These are phyloP conservation scores for Hyppa rectilinea DNA, from an alignment of 2,888 invertebrate genomes.

Conservation along the genomic window DNA sequence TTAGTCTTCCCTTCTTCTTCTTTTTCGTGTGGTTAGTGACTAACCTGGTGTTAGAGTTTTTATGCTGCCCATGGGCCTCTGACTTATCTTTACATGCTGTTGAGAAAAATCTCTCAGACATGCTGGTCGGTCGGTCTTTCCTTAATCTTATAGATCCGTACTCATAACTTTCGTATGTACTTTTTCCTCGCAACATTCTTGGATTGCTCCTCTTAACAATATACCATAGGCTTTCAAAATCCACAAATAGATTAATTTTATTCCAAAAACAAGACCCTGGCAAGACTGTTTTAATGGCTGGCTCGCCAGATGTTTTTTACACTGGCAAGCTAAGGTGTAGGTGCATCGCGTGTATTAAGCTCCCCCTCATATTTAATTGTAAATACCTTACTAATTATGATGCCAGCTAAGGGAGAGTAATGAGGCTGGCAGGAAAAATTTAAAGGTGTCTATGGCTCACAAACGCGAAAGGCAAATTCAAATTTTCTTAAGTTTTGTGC, in stretches of 20 bases:
- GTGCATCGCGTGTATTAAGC: constrained; percentile 15
- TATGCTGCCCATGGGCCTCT: too few relatives aligned
- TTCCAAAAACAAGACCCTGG: background rate
- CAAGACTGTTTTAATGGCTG: constrained; percentile 5
- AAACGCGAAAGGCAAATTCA: too few relatives aligned
- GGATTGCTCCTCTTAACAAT: background rate
- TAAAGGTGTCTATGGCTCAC: background rate
- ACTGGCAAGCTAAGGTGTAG: background rate
- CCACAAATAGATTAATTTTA: background rate
- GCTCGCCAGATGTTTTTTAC: constrained; percentile 9
- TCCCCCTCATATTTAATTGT: constrained; percentile 9
- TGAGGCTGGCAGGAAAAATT: constrained; percentile 26
- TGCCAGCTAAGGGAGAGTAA: constrained; percentile 16
- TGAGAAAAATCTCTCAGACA: too few relatives aligned
- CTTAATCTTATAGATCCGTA: too few relatives aligned
- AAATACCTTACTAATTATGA: constrained; percentile 27
- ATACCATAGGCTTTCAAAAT: background rate
- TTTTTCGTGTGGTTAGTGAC: too few relatives aligned
- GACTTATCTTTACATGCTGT: too few relatives aligned
- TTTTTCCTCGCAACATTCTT: too few relatives aligned
- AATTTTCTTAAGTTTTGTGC: too few relatives aligned
- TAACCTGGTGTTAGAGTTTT: too few relatives aligned
- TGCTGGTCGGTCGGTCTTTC: too few relatives aligned
- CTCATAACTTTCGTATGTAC: too few relatives aligned
- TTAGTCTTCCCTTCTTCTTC: too few relatives aligned